phyloP scores from a whole-genome alignment of 2,888 invertebrate species.

The Anticlea derivata region DNA sequence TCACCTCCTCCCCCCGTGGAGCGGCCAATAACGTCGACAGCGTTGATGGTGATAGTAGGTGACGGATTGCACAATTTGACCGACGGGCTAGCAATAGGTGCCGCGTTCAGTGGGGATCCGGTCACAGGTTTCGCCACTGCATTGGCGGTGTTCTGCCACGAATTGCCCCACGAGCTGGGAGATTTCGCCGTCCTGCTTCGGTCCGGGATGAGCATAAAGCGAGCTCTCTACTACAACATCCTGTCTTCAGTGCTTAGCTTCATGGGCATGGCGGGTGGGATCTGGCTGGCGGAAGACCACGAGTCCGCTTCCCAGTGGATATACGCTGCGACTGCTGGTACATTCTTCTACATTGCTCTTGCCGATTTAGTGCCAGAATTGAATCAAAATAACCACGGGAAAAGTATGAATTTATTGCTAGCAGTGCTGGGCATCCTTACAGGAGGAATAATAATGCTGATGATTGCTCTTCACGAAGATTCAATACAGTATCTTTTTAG shows the following conservation, averaged over 20 bases:
- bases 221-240: conserved; percentile 89
- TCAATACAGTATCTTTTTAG: conserved; percentile 78
- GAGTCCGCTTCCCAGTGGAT: conserved; percentile 89
- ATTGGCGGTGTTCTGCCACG: conserved; percentile 91
- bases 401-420: conserved; percentile 82
- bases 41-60: conserved; percentile 91
- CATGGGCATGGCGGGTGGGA: conserved; percentile 89
- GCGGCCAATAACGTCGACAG: conserved; percentile 85
- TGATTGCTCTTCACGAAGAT: conserved; percentile 89
- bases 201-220: conserved; percentile 88
- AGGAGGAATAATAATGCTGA: conserved; percentile 89
- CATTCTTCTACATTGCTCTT: conserved; percentile 91
- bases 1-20: conserved; percentile 75
- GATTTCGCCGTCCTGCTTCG: conserved; percentile 92
- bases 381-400: conserved; percentile 79
- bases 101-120: conserved; percentile 89
- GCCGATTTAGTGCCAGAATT: conserved; percentile 90
- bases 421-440: conserved; percentile 86
- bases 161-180: conserved; percentile 91
- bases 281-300: conserved; percentile 88
- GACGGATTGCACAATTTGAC: conserved; percentile 92
- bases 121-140: conserved; percentile 91
- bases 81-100: conserved; percentile 92
- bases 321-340: conserved; percentile 91
- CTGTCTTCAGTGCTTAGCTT: conserved; percentile 90